phyloP scores from a whole-genome alignment of 2,888 invertebrate genomes.

The Acanthopleura granulata region DNA sequence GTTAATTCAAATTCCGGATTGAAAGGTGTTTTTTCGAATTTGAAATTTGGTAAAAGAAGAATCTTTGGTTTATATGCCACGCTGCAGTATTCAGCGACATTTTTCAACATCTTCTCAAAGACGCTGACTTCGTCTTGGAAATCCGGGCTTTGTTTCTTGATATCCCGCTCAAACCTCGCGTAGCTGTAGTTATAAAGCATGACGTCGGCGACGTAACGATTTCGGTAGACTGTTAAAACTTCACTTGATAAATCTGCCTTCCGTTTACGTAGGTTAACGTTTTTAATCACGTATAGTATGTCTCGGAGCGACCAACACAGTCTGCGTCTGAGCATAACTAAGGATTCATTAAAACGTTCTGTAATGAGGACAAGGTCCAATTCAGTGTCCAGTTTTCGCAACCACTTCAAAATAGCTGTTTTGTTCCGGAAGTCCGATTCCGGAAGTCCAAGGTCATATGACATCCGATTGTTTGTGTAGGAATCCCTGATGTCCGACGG shows the following conservation, averaged over 20 bases:
- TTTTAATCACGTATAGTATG: background rate
- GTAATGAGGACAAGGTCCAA: background rate
- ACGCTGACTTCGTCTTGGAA: background rate
- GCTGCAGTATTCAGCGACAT: background rate
- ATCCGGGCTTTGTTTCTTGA: background rate
- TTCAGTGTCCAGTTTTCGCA: background rate
- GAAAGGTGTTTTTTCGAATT: background rate
- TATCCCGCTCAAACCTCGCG: background rate
- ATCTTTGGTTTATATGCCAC: background rate
- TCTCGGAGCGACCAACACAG: background rate
- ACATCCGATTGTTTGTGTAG: constrained; percentile 40
- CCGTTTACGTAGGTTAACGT: background rate
- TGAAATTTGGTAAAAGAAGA: background rate
- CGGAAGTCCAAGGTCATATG: constrained; percentile 31
- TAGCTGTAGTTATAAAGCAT: constrained; percentile 17
- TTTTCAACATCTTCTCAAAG: background rate
- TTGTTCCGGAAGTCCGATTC: background rate
- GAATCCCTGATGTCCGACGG: constrained; percentile 29
- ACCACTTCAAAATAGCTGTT: background rate
- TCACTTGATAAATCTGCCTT: background rate
- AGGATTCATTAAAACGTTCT: background rate
- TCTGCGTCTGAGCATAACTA: background rate
- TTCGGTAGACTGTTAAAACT: background rate
- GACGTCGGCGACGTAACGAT: background rate
- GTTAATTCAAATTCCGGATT: background rate